Evolutionary conservation across 2,888 invertebrate genomes (phyloP), one percentile per base, ranked within the genome.

Genomic region (Drosophila picticornis): DNA sequence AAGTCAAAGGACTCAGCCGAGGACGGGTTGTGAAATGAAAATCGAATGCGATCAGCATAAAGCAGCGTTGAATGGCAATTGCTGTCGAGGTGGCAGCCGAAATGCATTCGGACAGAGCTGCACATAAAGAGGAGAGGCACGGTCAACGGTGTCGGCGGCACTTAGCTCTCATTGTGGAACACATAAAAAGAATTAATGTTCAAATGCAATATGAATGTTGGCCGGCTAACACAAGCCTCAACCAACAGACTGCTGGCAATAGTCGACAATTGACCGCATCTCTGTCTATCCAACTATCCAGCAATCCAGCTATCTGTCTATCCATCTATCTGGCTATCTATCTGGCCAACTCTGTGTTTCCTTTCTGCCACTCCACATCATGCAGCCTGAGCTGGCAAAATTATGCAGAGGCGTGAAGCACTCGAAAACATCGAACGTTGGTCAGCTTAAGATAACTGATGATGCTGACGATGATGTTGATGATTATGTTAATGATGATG

Each of bases 151-250:
- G 13, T 38, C n/a, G 46, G 62, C 55, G 66, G 68, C 88, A 86
- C 86, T 86, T 83, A 86, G 75, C 74, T 74, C 81, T 89, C 83
- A 86, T 88, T 89, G 88, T 80, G 74, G 75, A 81, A 63, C 80
- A 81, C 84, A 85, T 88, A 86, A 89, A 88, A 82, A 82, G 83
- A 86, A 90, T 88, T 90, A 88, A 86, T 83, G 84, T 82, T 81
- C 82, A 90, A 88, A 86, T 88, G 90, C 90, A 90, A 86, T 88
- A 86, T 90, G 90, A 90, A 90, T 86, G 88, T 74, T 58, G 68
- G 76, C 60, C 62, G 58, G 43, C 74, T 64, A 64, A 56, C 69
- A 38, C 75, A 43, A 66, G 69, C 53, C 50, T 19, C 27, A 38
- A 40, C 48, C 56, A 27, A 31, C 16, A 25, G 22, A 9, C 36